These are phyloP conservation scores for Melanotaenia boesemani DNA, from an alignment of 2,797 vertebrate genomes.

Conservation along the genomic window DNA sequence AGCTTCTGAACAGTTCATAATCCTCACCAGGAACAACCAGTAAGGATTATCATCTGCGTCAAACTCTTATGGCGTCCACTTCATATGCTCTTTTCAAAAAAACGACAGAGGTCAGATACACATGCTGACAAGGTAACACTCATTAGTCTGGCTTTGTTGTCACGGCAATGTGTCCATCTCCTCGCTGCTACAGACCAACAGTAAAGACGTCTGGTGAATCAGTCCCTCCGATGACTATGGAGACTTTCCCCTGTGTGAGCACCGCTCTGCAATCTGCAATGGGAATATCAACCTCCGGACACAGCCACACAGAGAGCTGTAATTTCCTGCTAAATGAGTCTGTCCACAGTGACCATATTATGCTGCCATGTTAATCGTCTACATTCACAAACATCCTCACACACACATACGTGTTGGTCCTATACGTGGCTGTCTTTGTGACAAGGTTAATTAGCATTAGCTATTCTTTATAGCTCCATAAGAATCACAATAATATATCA, in stretches of 20 bases:
- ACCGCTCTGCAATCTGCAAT: slow-evolving; percentile 47
- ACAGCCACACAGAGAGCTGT: slow-evolving; percentile 57
- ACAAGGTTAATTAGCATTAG: background rate
- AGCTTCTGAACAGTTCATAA: slow-evolving; percentile 27
- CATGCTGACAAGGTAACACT: slow-evolving; percentile 7
- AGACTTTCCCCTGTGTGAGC: slow-evolving; percentile 45
- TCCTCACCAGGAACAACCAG: slow-evolving; percentile 31
- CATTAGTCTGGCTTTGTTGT: slow-evolving; percentile 34
- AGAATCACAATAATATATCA: background rate
- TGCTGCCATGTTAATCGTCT: slow-evolving; percentile 23
- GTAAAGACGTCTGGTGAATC: slow-evolving; percentile 48
- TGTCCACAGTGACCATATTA: slow-evolving; percentile 60
- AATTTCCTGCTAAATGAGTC: slow-evolving; percentile 80
- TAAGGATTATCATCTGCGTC: slow-evolving; percentile 23
- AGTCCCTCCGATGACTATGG: slow-evolving; percentile 50
- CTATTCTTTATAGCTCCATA: background rate
- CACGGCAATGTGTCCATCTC: slow-evolving; percentile 1
- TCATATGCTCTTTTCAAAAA: slow-evolving; percentile 10
- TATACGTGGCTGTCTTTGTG: background rate
- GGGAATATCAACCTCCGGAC: slow-evolving; percentile 66
- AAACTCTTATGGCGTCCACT: slow-evolving; percentile 20
- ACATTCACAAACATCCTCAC: slow-evolving; percentile 21
- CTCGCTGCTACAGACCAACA: slow-evolving; percentile 29
- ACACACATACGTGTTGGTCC: background rate
- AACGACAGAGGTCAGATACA: background rate